These are phyloP conservation scores for Enoplosus armatus DNA, from an alignment of 2,797 vertebrate genomes.

Conservation along the genomic window DNA sequence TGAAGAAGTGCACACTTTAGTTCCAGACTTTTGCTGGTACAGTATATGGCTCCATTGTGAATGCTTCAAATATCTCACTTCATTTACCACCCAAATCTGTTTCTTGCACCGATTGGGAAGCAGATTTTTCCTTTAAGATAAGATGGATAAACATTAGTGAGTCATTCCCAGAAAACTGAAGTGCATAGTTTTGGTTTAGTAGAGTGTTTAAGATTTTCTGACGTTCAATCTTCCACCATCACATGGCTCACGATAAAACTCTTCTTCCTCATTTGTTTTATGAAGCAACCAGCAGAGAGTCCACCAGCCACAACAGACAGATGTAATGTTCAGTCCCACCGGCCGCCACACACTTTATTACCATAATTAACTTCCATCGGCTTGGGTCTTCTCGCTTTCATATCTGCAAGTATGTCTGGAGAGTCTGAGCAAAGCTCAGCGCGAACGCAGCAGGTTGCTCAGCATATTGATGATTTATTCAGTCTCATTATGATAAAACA, in stretches of 20 bases:
- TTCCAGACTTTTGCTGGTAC: too few species aligned
- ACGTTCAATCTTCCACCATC: not conserved
- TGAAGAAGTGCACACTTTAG: not conserved
- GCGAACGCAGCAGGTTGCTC: constrained; percentile 38
- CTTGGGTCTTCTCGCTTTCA: constrained; percentile 73
- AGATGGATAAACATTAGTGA: not conserved
- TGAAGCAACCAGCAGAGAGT: constrained; percentile 25
- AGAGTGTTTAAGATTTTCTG: not conserved
- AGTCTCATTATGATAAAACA: constrained; percentile 26
- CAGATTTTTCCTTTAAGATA: not conserved
- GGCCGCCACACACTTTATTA: constrained; percentile 68
- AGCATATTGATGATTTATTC: constrained; percentile 44
- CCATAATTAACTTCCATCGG: constrained; percentile 75
- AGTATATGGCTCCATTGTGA: not conserved
- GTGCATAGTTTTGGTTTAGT: not conserved
- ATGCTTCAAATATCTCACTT: not conserved
- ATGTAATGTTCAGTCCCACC: constrained; percentile 46
- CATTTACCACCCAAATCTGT: not conserved
- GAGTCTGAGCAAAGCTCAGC: constrained; percentile 51
- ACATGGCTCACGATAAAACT: not conserved
- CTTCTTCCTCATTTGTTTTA: constrained; percentile 31
- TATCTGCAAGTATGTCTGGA: constrained; percentile 70
- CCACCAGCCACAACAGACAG: constrained; percentile 19
- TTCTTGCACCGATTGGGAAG: constrained; percentile 3
- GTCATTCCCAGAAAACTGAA: not conserved